A percentile compares a stretch with the other conserved stretches of the same genome.
Conservation (phyloP, 2,888 invertebrate species). For the Chirona hameri region DNA sequence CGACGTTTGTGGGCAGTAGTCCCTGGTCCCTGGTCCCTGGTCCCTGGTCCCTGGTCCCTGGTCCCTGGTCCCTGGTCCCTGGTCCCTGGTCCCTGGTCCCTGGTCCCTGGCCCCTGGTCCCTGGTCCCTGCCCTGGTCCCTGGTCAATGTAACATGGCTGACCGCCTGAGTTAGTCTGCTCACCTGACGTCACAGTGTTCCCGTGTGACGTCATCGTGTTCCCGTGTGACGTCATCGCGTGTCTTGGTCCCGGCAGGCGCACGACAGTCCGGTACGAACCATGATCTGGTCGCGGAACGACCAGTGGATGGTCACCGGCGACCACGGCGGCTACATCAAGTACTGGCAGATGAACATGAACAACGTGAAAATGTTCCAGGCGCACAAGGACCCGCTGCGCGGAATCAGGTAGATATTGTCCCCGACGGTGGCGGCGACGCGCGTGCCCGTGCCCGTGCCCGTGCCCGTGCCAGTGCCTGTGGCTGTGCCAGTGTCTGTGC, state of each 20-base stretch:
- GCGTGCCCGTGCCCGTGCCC: not conserved
- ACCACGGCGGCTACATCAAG: conserved; percentile 97
- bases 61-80: too few species aligned
- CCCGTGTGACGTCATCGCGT: not conserved
- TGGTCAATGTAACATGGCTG: too few species aligned
- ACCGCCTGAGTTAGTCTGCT: too few species aligned
- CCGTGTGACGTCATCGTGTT: too few species aligned
- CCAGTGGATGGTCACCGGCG: conserved; percentile 99
- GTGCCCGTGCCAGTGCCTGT: not conserved
- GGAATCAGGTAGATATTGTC: conserved; percentile 76
- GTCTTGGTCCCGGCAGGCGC: conserved; percentile 66
- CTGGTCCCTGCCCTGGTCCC: too few species aligned
- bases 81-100: too few species aligned
- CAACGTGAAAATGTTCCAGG: conserved; percentile 99
- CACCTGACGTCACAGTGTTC: too few species aligned
- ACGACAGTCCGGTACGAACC: conserved; percentile 96
- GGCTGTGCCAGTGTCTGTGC: not conserved
- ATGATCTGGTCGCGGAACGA: conserved; percentile 99
- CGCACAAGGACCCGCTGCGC: conserved; percentile 98
- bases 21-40: too few species aligned
- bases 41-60: too few species aligned
- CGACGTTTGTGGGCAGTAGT: too few species aligned
- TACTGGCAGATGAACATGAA: conserved; percentile 99
- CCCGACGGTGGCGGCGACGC: not conserved
- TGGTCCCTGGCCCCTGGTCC: too few species aligned